These are phyloP conservation scores for Ailuropoda melanoleuca DNA, from an alignment of 2,113 vertebrate genomes.

Conservation along the genomic window DNA sequence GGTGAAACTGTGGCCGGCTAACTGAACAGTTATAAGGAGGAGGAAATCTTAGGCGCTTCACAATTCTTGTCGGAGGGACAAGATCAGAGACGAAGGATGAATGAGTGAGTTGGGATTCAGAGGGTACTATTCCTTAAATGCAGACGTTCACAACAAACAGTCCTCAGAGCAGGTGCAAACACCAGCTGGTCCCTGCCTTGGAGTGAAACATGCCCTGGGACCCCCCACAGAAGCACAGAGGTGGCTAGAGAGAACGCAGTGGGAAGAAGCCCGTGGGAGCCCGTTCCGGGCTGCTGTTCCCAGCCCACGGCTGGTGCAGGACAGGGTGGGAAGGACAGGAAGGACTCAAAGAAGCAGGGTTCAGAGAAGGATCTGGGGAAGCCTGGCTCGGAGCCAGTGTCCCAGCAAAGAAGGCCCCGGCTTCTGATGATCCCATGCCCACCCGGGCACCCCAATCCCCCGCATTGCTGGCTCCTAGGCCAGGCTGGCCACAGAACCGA, in stretches of 20 bases:
- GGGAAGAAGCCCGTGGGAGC: accelerated
- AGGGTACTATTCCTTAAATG: not conserved
- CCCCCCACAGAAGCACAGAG: accelerated
- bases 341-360: not conserved
- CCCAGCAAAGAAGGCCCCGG: not conserved
- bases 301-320: too few species aligned
- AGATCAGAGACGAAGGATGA: not conserved
- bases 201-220: not conserved
- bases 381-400: not conserved
- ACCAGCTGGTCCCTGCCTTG: not conserved
- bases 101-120: not conserved
- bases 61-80: not conserved
- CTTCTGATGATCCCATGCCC: not conserved
- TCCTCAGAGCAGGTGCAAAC: not conserved
- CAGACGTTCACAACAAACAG: not conserved
- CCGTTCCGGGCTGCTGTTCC: accelerated
- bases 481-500: not conserved
- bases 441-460: accelerated
- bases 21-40: not conserved
- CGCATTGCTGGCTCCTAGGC: not conserved
- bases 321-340: not conserved
- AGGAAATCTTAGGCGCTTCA: not conserved
- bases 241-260: accelerated
- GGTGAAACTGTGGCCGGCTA: not conserved
- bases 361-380: not conserved